A percentile compares a stretch with the other conserved stretches of the same genome.
These are phyloP conservation scores for Hipparchia semele DNA, from an alignment of 2,888 invertebrate species.

Conservation along the genomic window DNA sequence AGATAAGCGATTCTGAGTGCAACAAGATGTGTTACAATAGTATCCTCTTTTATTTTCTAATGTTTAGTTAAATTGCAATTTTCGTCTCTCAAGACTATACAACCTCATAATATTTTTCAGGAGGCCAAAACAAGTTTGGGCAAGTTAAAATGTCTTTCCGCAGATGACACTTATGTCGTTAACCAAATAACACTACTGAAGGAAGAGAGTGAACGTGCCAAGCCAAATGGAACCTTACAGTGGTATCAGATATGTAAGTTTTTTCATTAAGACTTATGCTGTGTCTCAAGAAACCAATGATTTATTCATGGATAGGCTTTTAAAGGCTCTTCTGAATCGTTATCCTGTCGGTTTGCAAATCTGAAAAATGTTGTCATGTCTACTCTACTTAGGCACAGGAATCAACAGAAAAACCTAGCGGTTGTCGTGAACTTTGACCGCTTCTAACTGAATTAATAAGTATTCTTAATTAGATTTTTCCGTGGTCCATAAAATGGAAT, in stretches of 20 bases:
- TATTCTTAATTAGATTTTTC: too few relatives aligned
- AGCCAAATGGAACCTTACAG: conserved; percentile 49
- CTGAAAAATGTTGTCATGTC: background rate
- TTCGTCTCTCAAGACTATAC: background rate
- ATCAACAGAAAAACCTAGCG: too few relatives aligned
- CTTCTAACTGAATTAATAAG: too few relatives aligned
- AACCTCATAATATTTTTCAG: conserved; percentile 48
- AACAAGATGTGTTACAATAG: too few relatives aligned
- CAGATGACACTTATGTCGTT: conserved; percentile 50
- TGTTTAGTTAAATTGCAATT: too few relatives aligned
- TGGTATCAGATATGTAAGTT: conserved; percentile 58
- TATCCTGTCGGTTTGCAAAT: conserved; percentile 4
- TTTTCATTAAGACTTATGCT: background rate
- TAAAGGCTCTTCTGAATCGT: background rate
- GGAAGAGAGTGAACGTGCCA: conserved; percentile 59
- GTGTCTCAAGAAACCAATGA: background rate
- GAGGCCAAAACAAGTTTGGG: conserved; percentile 53
- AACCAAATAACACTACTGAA: conserved; percentile 52
- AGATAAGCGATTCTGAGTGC: too few relatives aligned
- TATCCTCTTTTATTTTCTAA: too few relatives aligned
- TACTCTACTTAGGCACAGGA: too few relatives aligned
- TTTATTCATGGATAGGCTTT: conserved; percentile 18
- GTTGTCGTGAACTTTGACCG: too few relatives aligned
- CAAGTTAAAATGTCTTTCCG: conserved; percentile 52
- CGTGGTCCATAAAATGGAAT: too few relatives aligned